These are phyloP conservation scores for Nomada ruficornis DNA, from an alignment of 2,888 invertebrate species.

Conservation along the genomic window DNA sequence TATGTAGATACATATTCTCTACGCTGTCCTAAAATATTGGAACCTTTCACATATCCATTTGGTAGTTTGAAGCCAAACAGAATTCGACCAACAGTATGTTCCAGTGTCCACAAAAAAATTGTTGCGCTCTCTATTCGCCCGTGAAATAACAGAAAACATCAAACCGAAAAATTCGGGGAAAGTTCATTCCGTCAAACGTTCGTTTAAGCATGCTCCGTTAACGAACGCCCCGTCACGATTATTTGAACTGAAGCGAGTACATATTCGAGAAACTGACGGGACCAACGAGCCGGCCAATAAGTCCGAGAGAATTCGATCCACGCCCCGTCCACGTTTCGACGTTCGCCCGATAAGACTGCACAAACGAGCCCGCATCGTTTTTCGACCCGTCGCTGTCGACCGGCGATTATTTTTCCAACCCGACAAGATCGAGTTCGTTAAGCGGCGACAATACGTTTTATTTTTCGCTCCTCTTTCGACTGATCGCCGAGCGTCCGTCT, in stretches of 20 bases:
- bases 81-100: too few relatives aligned
- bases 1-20: neutral
- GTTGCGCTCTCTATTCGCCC: neutral
- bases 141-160: neutral
- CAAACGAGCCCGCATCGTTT: constrained; percentile 50
- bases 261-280: neutral
- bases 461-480: neutral
- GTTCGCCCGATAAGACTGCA: constrained; percentile 36
- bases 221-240: neutral
- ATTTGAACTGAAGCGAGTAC: neutral
- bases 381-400: constrained; percentile 19
- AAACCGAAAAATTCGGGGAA: too few relatives aligned
- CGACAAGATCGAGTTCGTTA: constrained; percentile 31
- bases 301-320: constrained; percentile 37
- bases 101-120: neutral
- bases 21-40: neutral
- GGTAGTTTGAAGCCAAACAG: neutral
- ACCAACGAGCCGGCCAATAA: constrained; percentile 20
- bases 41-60: neutral
- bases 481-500: constrained; percentile 34
- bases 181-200: neutral
- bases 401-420: constrained; percentile 34
- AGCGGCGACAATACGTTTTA: constrained; percentile 32
- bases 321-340: constrained; percentile 23
- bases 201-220: neutral